These are phyloP conservation scores for Helogale parvula DNA, from an alignment of 2,113 vertebrate species.

Conservation along the genomic window DNA sequence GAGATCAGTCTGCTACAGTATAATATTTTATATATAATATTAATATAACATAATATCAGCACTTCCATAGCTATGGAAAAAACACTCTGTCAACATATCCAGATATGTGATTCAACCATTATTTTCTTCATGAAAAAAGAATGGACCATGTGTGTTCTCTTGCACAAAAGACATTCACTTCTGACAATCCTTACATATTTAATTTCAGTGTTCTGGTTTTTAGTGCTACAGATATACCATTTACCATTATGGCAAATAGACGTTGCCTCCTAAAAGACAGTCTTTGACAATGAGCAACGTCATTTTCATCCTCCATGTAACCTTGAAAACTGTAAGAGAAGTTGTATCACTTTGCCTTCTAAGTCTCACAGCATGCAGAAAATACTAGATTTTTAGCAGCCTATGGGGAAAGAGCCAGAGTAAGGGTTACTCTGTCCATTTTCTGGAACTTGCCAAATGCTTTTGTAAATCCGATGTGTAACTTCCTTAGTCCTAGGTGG, in stretches of 20 bases:
- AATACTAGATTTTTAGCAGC: background rate
- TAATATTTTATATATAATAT: too few species aligned
- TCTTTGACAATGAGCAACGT: background rate
- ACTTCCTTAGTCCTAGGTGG: background rate
- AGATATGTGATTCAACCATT: background rate
- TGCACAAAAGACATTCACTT: background rate
- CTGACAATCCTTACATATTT: background rate
- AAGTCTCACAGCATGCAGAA: background rate
- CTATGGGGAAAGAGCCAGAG: background rate
- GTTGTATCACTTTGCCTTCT: background rate
- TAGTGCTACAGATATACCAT: background rate
- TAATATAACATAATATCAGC: background rate
- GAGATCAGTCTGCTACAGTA: background rate
- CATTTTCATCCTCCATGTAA: background rate
- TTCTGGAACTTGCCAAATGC: background rate
- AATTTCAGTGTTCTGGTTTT: background rate
- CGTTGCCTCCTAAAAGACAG: background rate
- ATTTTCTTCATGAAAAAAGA: background rate
- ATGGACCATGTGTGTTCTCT: background rate
- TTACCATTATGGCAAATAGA: background rate
- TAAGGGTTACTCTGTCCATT: background rate
- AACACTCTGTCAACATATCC: background rate
- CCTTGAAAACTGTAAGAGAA: background rate
- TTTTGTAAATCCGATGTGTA: background rate
- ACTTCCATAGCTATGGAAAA: background rate